Evolutionary conservation across 2,888 invertebrate genomes (phyloP), one percentile per base, ranked within the genome.

Genomic region (Dryadula phaetusa): DNA sequence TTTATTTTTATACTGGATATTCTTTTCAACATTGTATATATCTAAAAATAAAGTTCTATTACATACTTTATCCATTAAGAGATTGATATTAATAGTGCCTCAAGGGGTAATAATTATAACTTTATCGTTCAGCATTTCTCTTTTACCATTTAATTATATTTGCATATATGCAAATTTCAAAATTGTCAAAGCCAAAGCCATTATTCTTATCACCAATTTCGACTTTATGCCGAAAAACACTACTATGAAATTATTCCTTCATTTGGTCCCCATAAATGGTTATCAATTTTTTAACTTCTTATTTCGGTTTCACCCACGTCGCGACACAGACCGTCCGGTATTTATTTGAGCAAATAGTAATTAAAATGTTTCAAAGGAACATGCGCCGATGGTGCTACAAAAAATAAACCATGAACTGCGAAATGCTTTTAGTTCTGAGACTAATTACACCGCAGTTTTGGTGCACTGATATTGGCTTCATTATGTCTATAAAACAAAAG

Each of bases 331-430:
- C 66, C 49, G 61, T 44, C 46, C 47, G 71, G 65, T 56, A 69
- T 69, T 68, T 72, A 72, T 71, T 69, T 67, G 63, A 65, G 65
- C 64, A 72, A 73, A 70, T 71, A 72, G 67, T 68, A 70, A 70
- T 74, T 74, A 74, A 74, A 70, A 72, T 74, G 68, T 74, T 67
- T 74, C 68, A 69, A 74, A 70, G 68, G 65, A 72, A 61, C 54
- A 64, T 46, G 67, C 69, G 69, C 63, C 68, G 66, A 32, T 61
- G 60, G 64, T 58, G 54, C 12, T 20, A 42, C 64, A 73, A 72
- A 73, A 69, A 64, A 67, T 63, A 49, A 62, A 68, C 61, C 52
- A 62, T 58, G 64, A 52, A 64, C 64, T 56, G 61, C 67, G 64
- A 70, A 70, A 67, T 67, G 70, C 64, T 70, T 64, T 67, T 67